Conservation (phyloP, 2,888 invertebrate species). For the Troides oblongomaculatus region DNA sequence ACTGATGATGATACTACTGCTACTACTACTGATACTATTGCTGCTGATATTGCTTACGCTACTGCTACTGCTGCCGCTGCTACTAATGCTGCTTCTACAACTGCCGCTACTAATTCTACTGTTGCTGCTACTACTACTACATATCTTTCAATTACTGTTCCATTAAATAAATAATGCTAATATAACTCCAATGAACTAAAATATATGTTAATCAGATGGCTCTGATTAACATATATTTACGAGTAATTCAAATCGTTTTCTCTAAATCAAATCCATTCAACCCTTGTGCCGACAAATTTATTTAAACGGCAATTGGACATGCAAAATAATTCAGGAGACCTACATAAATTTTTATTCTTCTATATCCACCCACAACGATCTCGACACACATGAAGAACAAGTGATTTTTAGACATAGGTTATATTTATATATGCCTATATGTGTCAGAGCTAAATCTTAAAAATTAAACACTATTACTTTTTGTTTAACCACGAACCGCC, state of each 20-base stretch:
- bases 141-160: no score
- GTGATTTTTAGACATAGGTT: not conserved
- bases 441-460: no score
- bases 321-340: slow-evolving; percentile 2
- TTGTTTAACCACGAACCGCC: not conserved
- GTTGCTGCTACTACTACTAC: no score
- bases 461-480: not conserved
- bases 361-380: not conserved
- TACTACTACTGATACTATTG: no score
- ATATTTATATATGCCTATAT: no score
- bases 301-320: slow-evolving; percentile 15
- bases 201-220: slow-evolving; percentile 15
- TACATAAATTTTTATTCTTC: not conserved
- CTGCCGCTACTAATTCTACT: no score
- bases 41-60: no score
- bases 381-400: not conserved
- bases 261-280: slow-evolving; percentile 2
- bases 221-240: slow-evolving; percentile 14
- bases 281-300: slow-evolving; percentile 8
- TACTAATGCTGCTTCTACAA: no score
- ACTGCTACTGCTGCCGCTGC: no score
- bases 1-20: no score
- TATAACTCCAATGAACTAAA: not conserved
- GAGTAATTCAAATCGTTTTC: slow-evolving; percentile 3
- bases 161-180: no score